Evolutionary conservation across 2,113 vertebrate genomes (phyloP).

Genomic region (Phaethon lepturus): DNA sequence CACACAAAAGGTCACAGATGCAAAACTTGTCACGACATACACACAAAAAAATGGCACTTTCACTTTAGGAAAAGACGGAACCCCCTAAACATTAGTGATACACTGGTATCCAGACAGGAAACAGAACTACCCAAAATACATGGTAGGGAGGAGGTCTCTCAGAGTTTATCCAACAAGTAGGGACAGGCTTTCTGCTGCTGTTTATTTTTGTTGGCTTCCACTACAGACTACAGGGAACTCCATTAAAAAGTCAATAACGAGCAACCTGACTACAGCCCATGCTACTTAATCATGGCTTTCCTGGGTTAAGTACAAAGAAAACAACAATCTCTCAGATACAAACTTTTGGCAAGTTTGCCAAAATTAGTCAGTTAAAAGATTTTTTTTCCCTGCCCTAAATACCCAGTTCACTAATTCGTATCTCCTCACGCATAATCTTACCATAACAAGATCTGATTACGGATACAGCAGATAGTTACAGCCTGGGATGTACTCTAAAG

Average conservation of each 20-base stretch:
- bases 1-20: neutral
- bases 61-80: neutral
- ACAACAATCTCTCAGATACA: neutral
- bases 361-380: neutral
- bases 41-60: neutral
- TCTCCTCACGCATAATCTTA: neutral
- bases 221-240: conserved; percentile 32
- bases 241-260: conserved; percentile 61
- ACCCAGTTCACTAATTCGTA: neutral
- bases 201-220: conserved; percentile 50
- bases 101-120: neutral
- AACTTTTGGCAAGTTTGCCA: neutral
- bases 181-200: conserved; percentile 14
- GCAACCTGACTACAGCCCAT: conserved; percentile 19
- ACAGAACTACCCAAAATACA: neutral
- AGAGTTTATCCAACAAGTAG: neutral
- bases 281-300: conserved; percentile 34
- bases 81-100: neutral
- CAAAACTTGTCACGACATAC: neutral
- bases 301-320: conserved; percentile 29
- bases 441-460: neutral
- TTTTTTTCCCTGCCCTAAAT: neutral
- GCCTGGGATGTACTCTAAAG: neutral
- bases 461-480: neutral
- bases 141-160: neutral